These are phyloP conservation scores for Hippocampus abdominalis DNA, from an alignment of 2,113 vertebrate genomes.

Conservation along the genomic window DNA sequence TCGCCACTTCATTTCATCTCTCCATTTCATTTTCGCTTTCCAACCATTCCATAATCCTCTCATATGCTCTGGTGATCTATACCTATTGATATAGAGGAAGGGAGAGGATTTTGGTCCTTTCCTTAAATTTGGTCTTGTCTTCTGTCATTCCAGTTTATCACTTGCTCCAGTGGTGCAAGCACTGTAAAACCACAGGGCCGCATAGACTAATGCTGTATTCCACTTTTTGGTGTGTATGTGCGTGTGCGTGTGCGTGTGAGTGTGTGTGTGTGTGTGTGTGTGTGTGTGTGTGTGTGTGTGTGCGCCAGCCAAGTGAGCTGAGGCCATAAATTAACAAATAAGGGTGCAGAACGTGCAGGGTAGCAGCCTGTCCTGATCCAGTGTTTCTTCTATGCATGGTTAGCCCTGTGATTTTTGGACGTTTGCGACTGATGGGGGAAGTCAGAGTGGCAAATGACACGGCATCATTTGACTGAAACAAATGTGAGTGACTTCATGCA, in stretches of 20 bases:
- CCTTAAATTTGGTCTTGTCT: slow-evolving; percentile 23
- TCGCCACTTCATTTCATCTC: neutral
- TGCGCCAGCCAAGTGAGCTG: slow-evolving; percentile 33
- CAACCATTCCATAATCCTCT: slow-evolving; percentile 29
- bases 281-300: slow-evolving; percentile 13
- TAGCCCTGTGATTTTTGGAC: slow-evolving; percentile 34
- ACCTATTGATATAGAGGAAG: slow-evolving; percentile 27
- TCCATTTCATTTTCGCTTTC: slow-evolving; percentile 5
- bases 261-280: no score
- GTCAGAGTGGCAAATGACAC: slow-evolving; percentile 6
- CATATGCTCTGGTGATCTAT: slow-evolving; percentile 58
- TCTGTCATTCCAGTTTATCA: slow-evolving; percentile 54
- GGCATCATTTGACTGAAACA: neutral
- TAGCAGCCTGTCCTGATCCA: slow-evolving; percentile 20
- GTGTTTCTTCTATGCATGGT: slow-evolving; percentile 35
- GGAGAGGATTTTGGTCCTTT: slow-evolving; percentile 17
- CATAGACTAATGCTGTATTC: slow-evolving; percentile 32
- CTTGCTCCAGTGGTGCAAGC: slow-evolving; percentile 54
- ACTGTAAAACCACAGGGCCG: slow-evolving; percentile 31
- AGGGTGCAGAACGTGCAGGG: slow-evolving; percentile 29
- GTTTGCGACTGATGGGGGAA: slow-evolving; percentile 25
- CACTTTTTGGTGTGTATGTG: slow-evolving; percentile 14
- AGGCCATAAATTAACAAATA: slow-evolving; percentile 59
- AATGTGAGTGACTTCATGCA: neutral
- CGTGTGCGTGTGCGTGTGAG: slow-evolving; percentile 19